phyloP scores from a whole-genome alignment of 2,888 invertebrate species.

The Monochamus alternatus region DNA sequence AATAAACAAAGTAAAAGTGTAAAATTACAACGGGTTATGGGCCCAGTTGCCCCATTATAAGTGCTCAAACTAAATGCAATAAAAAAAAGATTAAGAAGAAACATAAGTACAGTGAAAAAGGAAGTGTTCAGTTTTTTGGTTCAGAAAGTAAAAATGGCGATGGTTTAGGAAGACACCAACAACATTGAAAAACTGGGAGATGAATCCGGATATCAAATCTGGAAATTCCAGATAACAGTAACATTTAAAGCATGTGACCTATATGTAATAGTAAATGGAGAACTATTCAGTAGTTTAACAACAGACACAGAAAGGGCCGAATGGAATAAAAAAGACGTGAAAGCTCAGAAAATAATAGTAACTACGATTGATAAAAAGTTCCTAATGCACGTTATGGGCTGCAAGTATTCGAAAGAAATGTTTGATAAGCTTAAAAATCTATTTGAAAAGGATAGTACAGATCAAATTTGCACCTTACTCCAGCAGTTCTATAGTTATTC shows the following conservation, averaged over 20 bases:
- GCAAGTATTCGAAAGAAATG: slow-evolving; percentile 34
- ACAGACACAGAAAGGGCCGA: slow-evolving; percentile 32
- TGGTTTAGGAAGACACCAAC: slow-evolving; percentile 7
- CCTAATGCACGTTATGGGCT: slow-evolving; percentile 38
- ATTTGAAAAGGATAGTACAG: not conserved
- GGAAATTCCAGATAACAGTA: slow-evolving; percentile 40
- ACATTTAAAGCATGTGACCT: slow-evolving; percentile 35
- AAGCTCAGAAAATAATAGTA: slow-evolving; percentile 37
- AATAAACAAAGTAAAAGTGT: too few relatives aligned
- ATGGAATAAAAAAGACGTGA: slow-evolving; percentile 38
- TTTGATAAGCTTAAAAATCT: not conserved
- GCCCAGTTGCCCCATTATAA: not conserved
- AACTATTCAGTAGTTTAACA: slow-evolving; percentile 20
- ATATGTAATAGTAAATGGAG: slow-evolving; percentile 37
- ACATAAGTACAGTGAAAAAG: not conserved
- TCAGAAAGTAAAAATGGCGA: not conserved
- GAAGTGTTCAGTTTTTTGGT: too few relatives aligned
- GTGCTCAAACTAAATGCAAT: not conserved
- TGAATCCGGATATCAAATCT: slow-evolving; percentile 35
- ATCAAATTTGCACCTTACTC: slow-evolving; percentile 1
- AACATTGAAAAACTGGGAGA: slow-evolving; percentile 33
- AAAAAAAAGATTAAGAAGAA: not conserved
- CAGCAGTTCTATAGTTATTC: slow-evolving; percentile 4
- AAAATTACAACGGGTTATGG: not conserved
- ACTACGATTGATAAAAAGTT: slow-evolving; percentile 32